phyloP scores from a whole-genome alignment of 2,797 vertebrate genomes.

The Otolemur crassicaudatus region DNA sequence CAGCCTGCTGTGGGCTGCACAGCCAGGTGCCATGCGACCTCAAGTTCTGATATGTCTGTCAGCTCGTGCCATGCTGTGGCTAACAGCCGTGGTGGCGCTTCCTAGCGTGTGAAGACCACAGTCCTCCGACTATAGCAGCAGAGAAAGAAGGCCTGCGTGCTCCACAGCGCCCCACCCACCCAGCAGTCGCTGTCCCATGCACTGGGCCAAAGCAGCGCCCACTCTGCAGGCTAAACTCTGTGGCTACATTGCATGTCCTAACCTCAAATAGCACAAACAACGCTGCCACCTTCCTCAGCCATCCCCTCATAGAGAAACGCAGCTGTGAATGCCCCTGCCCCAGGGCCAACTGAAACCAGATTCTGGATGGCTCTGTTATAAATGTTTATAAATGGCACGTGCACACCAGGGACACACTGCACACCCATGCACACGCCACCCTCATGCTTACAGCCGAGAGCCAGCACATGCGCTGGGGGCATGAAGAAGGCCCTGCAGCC shows the following conservation, averaged over 20 bases:
- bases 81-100: neutral
- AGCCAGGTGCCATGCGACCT: rapidly evolving
- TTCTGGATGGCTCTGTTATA: neutral
- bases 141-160: too few relatives aligned
- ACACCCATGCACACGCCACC: too few relatives aligned
- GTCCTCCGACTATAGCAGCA: neutral
- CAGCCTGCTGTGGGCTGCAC: rapidly evolving
- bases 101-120: neutral
- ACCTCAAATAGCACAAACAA: neutral
- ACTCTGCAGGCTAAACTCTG: neutral
- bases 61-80: too few relatives aligned
- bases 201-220: neutral
- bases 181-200: neutral
- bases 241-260: neutral
- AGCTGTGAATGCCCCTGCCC: neutral
- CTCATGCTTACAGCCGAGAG: rapidly evolving
- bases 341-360: neutral
- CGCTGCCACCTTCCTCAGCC: neutral
- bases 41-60: rapidly evolving
- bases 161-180: neutral
- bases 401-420: neutral
- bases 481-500: neutral
- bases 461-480: neutral
- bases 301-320: neutral
- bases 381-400: neutral